Percentiles rank a stretch among this genome's conserved stretches.
Evolutionary conservation across 2,113 vertebrate genomes (phyloP).

Genomic region (Gasterosteus aculeatus): DNA sequence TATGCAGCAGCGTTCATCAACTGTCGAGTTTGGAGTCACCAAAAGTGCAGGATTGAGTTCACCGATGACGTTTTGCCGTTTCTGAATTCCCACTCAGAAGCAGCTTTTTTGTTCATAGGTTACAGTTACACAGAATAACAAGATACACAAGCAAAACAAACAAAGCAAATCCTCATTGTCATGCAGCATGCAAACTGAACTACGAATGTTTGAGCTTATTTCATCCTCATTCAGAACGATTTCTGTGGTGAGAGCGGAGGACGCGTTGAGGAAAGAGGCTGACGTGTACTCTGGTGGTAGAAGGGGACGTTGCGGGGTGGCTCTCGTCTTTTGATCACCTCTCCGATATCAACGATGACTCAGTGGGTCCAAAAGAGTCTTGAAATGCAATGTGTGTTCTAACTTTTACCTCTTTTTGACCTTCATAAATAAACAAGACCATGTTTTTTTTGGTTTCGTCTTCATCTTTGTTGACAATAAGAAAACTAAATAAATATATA

Average conservation of each 20-base stretch:
- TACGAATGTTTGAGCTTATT: not conserved
- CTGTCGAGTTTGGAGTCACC: not conserved
- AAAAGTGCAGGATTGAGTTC: not conserved
- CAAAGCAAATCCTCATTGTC: slow-evolving; percentile 41
- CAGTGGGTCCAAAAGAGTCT: slow-evolving; percentile 5
- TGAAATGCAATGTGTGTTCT: slow-evolving; percentile 1
- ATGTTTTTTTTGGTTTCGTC: not conserved
- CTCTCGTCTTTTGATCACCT: not conserved
- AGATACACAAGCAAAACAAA: slow-evolving; percentile 30
- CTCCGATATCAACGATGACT: not conserved
- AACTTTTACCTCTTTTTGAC: not conserved
- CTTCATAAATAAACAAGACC: not conserved
- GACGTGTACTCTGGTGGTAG: not conserved
- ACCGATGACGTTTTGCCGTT: slow-evolving; percentile 5
- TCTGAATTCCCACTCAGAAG: slow-evolving; percentile 7
- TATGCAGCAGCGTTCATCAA: not conserved
- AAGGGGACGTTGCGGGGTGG: not conserved
- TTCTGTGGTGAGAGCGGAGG: not conserved
- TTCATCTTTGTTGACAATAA: not conserved
- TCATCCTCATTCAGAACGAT: not conserved
- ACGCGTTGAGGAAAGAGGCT: not conserved
- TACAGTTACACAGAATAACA: slow-evolving; percentile 14
- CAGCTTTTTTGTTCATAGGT: not conserved
- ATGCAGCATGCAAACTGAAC: slow-evolving; percentile 70
- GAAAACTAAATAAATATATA: not conserved